Evolutionary conservation across 2,888 invertebrate genomes (phyloP).

Genomic region (Caenorhabditis virilis): DNA sequence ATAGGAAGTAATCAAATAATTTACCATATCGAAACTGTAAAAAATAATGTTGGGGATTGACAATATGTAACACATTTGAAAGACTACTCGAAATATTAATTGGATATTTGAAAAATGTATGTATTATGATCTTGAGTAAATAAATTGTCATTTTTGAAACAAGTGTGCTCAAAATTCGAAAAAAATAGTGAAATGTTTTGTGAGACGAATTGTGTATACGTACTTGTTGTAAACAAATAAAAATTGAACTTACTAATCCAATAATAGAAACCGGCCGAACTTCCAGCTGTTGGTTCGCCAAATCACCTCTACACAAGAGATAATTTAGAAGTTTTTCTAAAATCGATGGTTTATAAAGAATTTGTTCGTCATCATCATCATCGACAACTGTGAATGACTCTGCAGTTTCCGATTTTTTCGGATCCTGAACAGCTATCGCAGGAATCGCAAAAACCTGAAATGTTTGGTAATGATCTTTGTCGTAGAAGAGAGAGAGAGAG

Average conservation of each 20-base stretch:
- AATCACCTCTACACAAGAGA: slow-evolving; percentile 49
- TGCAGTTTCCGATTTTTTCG: slow-evolving; percentile 8
- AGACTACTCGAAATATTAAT: too few species aligned
- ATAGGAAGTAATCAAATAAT: slow-evolving; percentile 41
- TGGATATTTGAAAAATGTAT: too few species aligned
- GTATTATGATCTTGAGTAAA: too few species aligned
- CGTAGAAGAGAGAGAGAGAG: not conserved
- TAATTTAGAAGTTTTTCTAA: slow-evolving; percentile 50
- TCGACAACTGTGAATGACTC: slow-evolving; percentile 29
- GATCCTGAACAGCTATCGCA: slow-evolving; percentile 24
- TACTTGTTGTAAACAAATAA: too few species aligned
- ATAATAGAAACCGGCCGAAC: slow-evolving; percentile 43
- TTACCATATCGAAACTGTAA: slow-evolving; percentile 59
- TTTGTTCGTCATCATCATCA: slow-evolving; percentile 47
- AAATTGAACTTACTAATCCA: slow-evolving; percentile 56
- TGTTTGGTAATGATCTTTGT: not conserved
- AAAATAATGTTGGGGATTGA: too few species aligned
- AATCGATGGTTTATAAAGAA: slow-evolving; percentile 39
- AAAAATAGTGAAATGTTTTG: too few species aligned
- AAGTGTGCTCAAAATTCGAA: too few species aligned
- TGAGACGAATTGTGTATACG: too few species aligned
- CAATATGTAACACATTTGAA: too few species aligned
- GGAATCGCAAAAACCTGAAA: slow-evolving; percentile 29
- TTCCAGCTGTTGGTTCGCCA: slow-evolving; percentile 45
- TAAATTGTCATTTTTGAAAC: too few species aligned